A percentile compares a stretch with the other conserved stretches of the same genome.
These are phyloP conservation scores for Synanthedon formicaeformis DNA, from an alignment of 2,888 invertebrate genomes.

Conservation along the genomic window DNA sequence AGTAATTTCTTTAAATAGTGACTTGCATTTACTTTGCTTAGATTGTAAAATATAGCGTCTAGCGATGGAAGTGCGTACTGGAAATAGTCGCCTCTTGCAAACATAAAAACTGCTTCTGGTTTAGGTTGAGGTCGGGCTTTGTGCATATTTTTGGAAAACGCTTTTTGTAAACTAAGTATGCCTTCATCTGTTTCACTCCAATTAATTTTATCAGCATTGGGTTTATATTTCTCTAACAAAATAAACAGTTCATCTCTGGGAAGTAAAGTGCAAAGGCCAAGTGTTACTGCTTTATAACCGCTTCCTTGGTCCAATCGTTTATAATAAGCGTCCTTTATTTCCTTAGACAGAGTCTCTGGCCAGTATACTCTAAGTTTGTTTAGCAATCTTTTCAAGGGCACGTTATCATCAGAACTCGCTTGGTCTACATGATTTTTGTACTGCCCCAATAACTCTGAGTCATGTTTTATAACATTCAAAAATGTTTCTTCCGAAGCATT, in stretches of 20 bases:
- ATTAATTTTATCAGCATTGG: conserved; percentile 32
- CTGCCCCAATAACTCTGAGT: conserved; percentile 26
- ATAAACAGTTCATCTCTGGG: conserved; percentile 18
- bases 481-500: conserved; percentile 27
- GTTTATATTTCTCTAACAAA: conserved; percentile 33
- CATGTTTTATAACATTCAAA: conserved; percentile 47
- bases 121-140: conserved; percentile 36
- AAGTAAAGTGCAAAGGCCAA: conserved; percentile 30
- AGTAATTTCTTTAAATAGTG: conserved; percentile 28
- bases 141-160: conserved; percentile 47
- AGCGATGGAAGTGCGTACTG: conserved; percentile 43
- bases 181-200: conserved; percentile 32
- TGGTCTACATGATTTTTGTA: conserved; percentile 17
- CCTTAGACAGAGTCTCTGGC: conserved; percentile 25
- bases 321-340: conserved; percentile 24
- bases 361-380: conserved; percentile 41
- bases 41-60: conserved; percentile 36
- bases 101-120: conserved; percentile 31
- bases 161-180: conserved; percentile 30
- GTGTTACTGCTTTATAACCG: conserved; percentile 27
- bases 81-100: conserved; percentile 45
- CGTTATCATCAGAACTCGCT: conserved; percentile 19
- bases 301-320: conserved; percentile 18
- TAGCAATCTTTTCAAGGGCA: conserved; percentile 22
- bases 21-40: conserved; percentile 19